Evolutionary conservation across 2,888 invertebrate species (phyloP), one percentile per base, ranked within the genome.

Genomic region (Sphaerophoria taeniata): DNA sequence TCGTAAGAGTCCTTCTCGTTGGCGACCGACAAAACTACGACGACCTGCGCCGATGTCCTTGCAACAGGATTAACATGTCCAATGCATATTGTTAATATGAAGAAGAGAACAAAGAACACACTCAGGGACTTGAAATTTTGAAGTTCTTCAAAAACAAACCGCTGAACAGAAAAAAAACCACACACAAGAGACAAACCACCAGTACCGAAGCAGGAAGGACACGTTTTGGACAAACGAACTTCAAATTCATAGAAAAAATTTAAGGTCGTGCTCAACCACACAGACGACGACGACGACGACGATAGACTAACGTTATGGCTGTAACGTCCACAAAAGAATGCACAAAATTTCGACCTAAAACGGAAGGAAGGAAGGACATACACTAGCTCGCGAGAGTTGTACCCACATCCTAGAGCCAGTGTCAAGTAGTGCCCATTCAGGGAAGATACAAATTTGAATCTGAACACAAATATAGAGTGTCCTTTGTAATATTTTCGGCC

Each of bases 31-130:
- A 24, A 24, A 1, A 24, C 36, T 16, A 34, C 43, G 11, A n/a
- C 31, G 65, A 47, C 33, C 43, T 55, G 33, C 43, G 24, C 43
- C 51, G 63, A 34, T 82, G 76, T 61, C 77, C 78, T 73, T 77
- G 78, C 56, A 63, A 69, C 55, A 61, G 83, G 78, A 83, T 83
- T 78, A 83, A 83, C 74, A 83, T 83, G 83, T 78, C 72, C 82
- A 77, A 74, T 78, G 83, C 83, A 83, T 78, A 83, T 78, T 70
- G 70, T 77, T 73, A 82, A 72, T 72, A 63, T 78, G 74, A 78
- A 73, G 83, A 77, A 70, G 78, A 78, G 73, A 70, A 78, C 77
- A 83, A 83, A 74, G 83, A 78, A 69, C 47, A 73, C 58, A 75
- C 51, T 65, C 51, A 63, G 63, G 61, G 49, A 77, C 71, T 53